Percentiles rank a stretch among this genome's conserved stretches.
These are phyloP conservation scores for Eumerus sabulonum DNA, from an alignment of 2,888 invertebrate species.

Conservation along the genomic window DNA sequence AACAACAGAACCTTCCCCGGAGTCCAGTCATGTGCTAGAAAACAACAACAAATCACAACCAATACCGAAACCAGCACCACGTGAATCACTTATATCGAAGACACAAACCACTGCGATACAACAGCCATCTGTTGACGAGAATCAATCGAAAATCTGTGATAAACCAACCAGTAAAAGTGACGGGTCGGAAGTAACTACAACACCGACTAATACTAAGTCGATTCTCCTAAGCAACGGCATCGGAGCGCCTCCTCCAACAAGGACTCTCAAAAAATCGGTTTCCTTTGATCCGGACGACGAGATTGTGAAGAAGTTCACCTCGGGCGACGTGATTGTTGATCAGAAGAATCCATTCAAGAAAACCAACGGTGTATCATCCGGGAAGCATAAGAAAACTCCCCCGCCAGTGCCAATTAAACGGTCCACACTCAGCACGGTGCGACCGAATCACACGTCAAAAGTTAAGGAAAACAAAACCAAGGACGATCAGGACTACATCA, in stretches of 20 bases:
- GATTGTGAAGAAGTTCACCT: slow-evolving; percentile 76
- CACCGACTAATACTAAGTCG: slow-evolving; percentile 32
- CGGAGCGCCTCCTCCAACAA: slow-evolving; percentile 24
- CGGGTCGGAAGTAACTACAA: slow-evolving; percentile 9
- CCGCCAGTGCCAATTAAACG: slow-evolving; percentile 75
- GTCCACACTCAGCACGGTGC: slow-evolving; percentile 73
- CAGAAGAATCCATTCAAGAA: slow-evolving; percentile 78
- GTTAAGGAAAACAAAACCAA: slow-evolving; percentile 63
- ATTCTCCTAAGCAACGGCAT: slow-evolving; percentile 44
- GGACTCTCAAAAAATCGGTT: slow-evolving; percentile 75
- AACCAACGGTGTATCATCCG: slow-evolving; percentile 62
- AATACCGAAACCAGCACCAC: slow-evolving; percentile 47
- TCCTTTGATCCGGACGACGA: slow-evolving; percentile 77
- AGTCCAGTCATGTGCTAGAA: slow-evolving; percentile 56
- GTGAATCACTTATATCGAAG: slow-evolving; percentile 48
- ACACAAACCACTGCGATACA: slow-evolving; percentile 7
- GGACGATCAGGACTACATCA: slow-evolving; percentile 73
- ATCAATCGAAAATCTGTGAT: slow-evolving; percentile 54
- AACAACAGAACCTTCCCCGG: slow-evolving; percentile 60
- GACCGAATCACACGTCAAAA: slow-evolving; percentile 72
- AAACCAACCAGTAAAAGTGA: slow-evolving; percentile 24
- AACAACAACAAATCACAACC: slow-evolving; percentile 31
- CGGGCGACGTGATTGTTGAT: slow-evolving; percentile 78
- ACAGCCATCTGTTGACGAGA: slow-evolving; percentile 25
- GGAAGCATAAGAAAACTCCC: slow-evolving; percentile 72